Evolutionary conservation across 2,888 invertebrate species (phyloP).

Genomic region (Eledone cirrhosa): DNA sequence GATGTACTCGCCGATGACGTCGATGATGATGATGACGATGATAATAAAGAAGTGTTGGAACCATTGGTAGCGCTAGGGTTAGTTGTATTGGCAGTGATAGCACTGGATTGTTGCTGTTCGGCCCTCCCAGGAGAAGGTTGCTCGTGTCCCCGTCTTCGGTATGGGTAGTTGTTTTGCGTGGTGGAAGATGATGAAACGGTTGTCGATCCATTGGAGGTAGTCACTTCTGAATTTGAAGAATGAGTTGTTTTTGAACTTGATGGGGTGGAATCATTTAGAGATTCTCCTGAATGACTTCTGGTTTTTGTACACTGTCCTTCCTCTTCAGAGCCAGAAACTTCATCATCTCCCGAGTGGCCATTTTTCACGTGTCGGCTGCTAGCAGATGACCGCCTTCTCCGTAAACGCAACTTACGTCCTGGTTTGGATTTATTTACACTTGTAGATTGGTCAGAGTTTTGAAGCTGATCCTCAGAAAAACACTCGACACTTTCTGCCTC

Average conservation of each 20-base stretch:
- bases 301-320: background rate
- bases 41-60: no score
- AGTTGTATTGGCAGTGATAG: background rate
- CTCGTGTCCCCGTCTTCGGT: background rate
- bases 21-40: conserved; percentile 1
- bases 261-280: background rate
- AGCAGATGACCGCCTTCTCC: background rate
- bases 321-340: conserved; percentile 24
- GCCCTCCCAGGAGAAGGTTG: background rate
- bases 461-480: background rate
- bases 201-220: background rate
- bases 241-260: background rate
- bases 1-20: background rate
- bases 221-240: background rate
- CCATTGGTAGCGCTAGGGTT: no score
- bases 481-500: background rate
- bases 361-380: conserved; percentile 8
- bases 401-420: background rate
- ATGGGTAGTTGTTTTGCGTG: background rate
- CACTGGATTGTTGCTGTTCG: background rate
- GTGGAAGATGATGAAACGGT: background rate
- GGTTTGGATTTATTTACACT: background rate
- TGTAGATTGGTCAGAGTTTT: background rate
- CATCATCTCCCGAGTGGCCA: conserved; percentile 24
- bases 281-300: background rate